A percentile compares a stretch with the other conserved stretches of the same genome.
phyloP scores from a whole-genome alignment of 2,888 invertebrate species.

The Charanyca ferruginea region DNA sequence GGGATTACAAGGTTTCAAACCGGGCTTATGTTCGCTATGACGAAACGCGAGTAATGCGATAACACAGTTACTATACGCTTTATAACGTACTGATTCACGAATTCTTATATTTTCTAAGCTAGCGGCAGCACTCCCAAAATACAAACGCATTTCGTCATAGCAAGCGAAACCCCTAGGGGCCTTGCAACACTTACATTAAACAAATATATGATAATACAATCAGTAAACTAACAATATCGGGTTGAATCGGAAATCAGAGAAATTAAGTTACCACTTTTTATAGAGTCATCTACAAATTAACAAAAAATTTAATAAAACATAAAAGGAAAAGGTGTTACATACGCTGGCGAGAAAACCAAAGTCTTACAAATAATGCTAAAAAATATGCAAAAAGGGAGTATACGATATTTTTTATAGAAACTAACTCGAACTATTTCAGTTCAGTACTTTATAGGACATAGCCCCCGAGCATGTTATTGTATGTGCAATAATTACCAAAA shows the following conservation, averaged over 20 bases:
- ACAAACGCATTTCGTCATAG: conserved; percentile 29
- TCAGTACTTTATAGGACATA: background rate
- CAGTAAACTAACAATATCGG: conserved; percentile 57
- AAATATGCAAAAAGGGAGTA: conserved; percentile 2
- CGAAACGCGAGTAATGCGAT: conserved; percentile 21
- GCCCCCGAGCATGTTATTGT: background rate
- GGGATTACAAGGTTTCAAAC: conserved; percentile 43
- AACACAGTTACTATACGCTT: conserved; percentile 3
- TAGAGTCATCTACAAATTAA: conserved; percentile 73
- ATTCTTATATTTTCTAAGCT: background rate
- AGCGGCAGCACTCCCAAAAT: background rate
- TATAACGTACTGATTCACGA: conserved; percentile 8
- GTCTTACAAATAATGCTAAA: conserved; percentile 15
- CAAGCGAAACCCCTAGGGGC: conserved; percentile 36
- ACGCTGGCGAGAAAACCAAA: conserved; percentile 39
- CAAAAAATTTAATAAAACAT: conserved; percentile 56
- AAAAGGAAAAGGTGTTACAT: conserved; percentile 45
- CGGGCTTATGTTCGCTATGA: conserved; percentile 21
- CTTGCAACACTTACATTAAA: conserved; percentile 85
- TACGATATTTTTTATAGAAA: background rate
- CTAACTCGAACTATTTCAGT: background rate
- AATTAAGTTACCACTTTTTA: conserved; percentile 89
- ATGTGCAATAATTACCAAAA: no score
- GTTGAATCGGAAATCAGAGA: conserved; percentile 80
- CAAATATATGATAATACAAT: conserved; percentile 72